These are phyloP conservation scores for Martes martes DNA, from an alignment of 2,113 vertebrate genomes.

Conservation along the genomic window DNA sequence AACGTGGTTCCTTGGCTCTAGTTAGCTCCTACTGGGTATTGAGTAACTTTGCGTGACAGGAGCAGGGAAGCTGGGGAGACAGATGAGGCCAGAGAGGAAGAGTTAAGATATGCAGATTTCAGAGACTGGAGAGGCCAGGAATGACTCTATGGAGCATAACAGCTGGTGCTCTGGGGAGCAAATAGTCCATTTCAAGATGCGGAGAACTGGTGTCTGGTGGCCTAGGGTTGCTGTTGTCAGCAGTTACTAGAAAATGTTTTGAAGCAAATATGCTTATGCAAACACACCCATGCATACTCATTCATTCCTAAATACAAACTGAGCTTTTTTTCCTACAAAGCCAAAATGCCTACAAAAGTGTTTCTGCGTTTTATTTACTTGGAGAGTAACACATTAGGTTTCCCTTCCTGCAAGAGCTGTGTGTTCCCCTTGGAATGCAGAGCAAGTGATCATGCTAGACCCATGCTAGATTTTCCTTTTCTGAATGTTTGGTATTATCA, in stretches of 20 bases:
- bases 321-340: not conserved
- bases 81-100: not conserved
- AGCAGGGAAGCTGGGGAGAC: not conserved
- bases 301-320: not conserved
- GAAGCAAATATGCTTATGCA: not conserved
- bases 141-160: not conserved
- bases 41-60: conserved; percentile 27
- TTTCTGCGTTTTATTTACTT: not conserved
- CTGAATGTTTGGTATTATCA: not conserved
- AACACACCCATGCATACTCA: not conserved
- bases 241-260: not conserved
- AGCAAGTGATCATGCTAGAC: not conserved
- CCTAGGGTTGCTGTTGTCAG: not conserved
- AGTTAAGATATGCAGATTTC: not conserved
- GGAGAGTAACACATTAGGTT: not conserved
- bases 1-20: not conserved
- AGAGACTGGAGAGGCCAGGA: not conserved
- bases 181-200: not conserved
- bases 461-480: not conserved
- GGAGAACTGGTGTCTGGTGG: not conserved
- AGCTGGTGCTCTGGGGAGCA: not conserved
- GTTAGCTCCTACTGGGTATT: not conserved
- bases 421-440: not conserved
- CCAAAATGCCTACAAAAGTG: not conserved
- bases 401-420: not conserved